Percentiles rank a stretch among this genome's conserved stretches.
Evolutionary conservation across 1,140 invertebrate species (phyloP).

Genomic region (Drosophila ambigua): DNA sequence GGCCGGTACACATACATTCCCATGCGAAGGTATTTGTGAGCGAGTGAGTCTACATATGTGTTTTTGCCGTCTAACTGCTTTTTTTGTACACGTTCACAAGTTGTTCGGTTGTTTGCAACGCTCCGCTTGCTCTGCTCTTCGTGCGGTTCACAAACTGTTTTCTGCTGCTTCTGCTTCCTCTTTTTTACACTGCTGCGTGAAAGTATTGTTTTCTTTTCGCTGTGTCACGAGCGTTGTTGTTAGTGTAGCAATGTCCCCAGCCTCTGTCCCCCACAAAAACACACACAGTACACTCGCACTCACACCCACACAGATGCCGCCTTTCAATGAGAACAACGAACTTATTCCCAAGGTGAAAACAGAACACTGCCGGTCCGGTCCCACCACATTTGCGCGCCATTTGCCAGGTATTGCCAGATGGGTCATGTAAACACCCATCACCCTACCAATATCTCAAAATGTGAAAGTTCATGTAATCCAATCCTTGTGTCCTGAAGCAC

Average conservation of each 20-base stretch:
- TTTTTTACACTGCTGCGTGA: conserved; percentile 56
- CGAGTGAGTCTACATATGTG: conserved; percentile 24
- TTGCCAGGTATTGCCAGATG: conserved; percentile 46
- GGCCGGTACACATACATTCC: conserved; percentile 63
- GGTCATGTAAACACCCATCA: conserved; percentile 13
- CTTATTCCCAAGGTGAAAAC: conserved; percentile 64
- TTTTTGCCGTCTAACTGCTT: conserved; percentile 68
- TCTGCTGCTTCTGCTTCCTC: conserved; percentile 38
- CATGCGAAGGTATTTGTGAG: conserved; percentile 31
- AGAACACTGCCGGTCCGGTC: conserved; percentile 57
- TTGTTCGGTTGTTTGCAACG: conserved; percentile 64
- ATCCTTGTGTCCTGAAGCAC: too few relatives aligned
- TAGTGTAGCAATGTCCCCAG: conserved; percentile 64
- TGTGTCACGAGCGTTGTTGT: conserved; percentile 58
- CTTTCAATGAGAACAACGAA: conserved; percentile 76
- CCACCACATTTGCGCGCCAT: conserved; percentile 75
- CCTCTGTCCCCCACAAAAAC: conserved; percentile 41
- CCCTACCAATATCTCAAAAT: not conserved
- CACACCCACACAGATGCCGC: conserved; percentile 36
- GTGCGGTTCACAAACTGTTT: conserved; percentile 32
- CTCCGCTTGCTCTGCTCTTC: conserved; percentile 51
- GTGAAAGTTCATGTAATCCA: not conserved
- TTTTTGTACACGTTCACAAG: conserved; percentile 79
- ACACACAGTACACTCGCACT: conserved; percentile 19
- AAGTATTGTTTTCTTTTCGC: conserved; percentile 77